These are phyloP conservation scores for Ips typographus DNA, from an alignment of 1,140 invertebrate genomes.

Conservation along the genomic window DNA sequence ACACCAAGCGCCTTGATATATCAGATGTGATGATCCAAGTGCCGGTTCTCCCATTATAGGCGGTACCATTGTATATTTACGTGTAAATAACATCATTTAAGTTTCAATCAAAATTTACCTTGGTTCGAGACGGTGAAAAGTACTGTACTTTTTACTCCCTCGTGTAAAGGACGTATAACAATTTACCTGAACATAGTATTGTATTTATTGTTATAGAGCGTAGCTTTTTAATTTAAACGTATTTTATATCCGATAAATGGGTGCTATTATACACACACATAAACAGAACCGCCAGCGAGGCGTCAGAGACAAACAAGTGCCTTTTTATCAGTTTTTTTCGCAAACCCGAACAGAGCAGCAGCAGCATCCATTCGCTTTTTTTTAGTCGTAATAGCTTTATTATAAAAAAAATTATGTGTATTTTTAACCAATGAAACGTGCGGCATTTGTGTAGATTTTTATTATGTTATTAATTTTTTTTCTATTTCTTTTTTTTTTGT, in stretches of 20 bases:
- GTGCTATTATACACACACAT: background rate
- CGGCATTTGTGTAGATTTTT: slow-evolving; percentile 37
- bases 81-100: background rate
- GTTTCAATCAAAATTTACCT: background rate
- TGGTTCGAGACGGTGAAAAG: background rate
- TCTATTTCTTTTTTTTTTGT: slow-evolving; percentile 13
- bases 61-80: too few relatives aligned
- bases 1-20: too few relatives aligned
- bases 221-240: slow-evolving; percentile 33
- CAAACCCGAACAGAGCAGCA: background rate
- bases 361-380: slow-evolving; percentile 29
- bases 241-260: slow-evolving; percentile 7
- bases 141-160: too few relatives aligned
- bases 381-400: slow-evolving; percentile 26
- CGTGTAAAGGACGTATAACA: slow-evolving; percentile 2
- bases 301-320: slow-evolving; percentile 20
- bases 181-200: slow-evolving; percentile 38
- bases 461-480: slow-evolving; percentile 32
- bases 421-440: slow-evolving; percentile 26
- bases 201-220: slow-evolving; percentile 35
- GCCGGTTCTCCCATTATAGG: too few relatives aligned
- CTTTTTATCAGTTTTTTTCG: slow-evolving; percentile 10
- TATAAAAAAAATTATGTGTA: slow-evolving; percentile 21
- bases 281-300: background rate
- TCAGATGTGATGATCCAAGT: too few relatives aligned